A percentile compares a stretch with the other conserved stretches of the same genome.
Evolutionary conservation across 2,797 vertebrate genomes (phyloP).

Genomic region (Micropoecilia bifurca): DNA sequence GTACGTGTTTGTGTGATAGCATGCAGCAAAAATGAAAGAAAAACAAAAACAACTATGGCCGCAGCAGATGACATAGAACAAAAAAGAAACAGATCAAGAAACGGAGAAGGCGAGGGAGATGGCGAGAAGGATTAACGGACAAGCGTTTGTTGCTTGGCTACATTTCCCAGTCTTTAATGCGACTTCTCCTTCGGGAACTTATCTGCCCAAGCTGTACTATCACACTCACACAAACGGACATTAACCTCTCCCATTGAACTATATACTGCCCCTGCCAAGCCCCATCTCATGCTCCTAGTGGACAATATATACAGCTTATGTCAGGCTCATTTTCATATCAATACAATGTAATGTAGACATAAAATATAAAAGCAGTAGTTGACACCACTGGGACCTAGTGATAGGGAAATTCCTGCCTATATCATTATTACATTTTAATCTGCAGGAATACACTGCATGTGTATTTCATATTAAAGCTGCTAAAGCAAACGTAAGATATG

Average conservation of each 20-base stretch:
- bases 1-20: conserved; percentile 17
- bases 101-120: conserved; percentile 14
- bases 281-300: conserved; percentile 64
- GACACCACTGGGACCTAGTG: conserved; percentile 54
- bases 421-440: conserved; percentile 61
- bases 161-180: conserved; percentile 20
- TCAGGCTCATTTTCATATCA: conserved; percentile 56
- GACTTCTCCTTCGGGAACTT: conserved; percentile 30
- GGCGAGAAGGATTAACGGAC: background rate
- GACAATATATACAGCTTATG: conserved; percentile 60
- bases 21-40: conserved; percentile 15
- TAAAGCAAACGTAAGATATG: conserved; percentile 25
- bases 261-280: conserved; percentile 41
- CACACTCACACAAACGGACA: conserved; percentile 53
- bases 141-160: conserved; percentile 7
- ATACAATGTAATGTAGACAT: conserved; percentile 56
- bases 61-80: conserved; percentile 19
- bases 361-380: conserved; percentile 42
- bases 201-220: conserved; percentile 53
- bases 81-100: conserved; percentile 19
- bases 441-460: conserved; percentile 23
- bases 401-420: conserved; percentile 62
- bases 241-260: conserved; percentile 61
- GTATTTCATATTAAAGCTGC: conserved; percentile 43
- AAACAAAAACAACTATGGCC: conserved; percentile 22